These are phyloP conservation scores for Amphiura filiformis DNA, from an alignment of 35 echinoderm and acorn worm species.

Conservation along the genomic window DNA sequence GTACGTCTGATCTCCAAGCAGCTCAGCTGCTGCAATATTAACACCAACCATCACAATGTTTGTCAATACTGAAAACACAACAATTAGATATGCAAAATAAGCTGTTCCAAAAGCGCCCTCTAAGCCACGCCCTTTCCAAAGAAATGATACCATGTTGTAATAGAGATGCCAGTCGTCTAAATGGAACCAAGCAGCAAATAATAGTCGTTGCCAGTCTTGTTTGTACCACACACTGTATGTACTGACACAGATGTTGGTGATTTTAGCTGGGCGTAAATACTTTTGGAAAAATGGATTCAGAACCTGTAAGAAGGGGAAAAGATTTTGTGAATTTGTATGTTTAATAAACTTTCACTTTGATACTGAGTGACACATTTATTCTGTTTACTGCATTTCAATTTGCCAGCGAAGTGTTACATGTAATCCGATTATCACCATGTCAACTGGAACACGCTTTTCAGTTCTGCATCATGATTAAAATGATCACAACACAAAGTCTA, in stretches of 20 bases:
- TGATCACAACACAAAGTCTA: not conserved
- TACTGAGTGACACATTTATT: not conserved
- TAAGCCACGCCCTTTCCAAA: slow-evolving; percentile 81
- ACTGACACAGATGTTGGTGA: slow-evolving; percentile 80
- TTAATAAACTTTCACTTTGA: not conserved
- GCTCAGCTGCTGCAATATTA: slow-evolving; percentile 73
- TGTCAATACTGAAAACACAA: slow-evolving; percentile 75
- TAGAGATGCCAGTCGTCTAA: slow-evolving; percentile 93
- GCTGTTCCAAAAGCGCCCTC: slow-evolving; percentile 70
- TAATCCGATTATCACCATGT: no score
- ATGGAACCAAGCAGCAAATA: slow-evolving; percentile 92
- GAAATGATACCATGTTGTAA: slow-evolving; percentile 91
- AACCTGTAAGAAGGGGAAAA: not conserved
- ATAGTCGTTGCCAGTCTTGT: slow-evolving; percentile 80
- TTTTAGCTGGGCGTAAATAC: slow-evolving; percentile 39
- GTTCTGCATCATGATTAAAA: not conserved
- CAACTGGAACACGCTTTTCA: no score
- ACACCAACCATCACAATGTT: slow-evolving; percentile 76
- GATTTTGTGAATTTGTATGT: no score
- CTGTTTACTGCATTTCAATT: not conserved
- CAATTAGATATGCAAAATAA: slow-evolving; percentile 88
- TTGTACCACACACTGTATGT: slow-evolving; percentile 68
- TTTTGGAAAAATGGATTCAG: slow-evolving; percentile 60
- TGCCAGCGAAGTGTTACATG: no score
- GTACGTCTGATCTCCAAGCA: slow-evolving; percentile 69